Percentiles rank a stretch among this genome's conserved stretches.
These are phyloP conservation scores for Sminthopsis crassicaudata DNA, from an alignment of 2,113 vertebrate species.

Conservation along the genomic window DNA sequence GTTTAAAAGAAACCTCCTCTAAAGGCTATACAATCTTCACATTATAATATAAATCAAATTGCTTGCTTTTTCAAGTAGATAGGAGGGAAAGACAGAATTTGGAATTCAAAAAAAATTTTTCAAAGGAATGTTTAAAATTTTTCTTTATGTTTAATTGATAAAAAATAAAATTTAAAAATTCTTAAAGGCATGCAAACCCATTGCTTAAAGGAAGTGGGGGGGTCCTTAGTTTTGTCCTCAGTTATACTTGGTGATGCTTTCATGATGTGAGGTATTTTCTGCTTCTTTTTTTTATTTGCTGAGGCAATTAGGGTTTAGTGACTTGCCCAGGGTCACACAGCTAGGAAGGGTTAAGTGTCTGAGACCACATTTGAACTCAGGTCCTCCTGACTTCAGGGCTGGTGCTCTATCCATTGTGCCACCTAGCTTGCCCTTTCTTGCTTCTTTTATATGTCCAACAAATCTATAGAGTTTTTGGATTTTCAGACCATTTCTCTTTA, in stretches of 20 bases:
- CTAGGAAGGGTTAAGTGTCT: too few species aligned
- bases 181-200: conserved; percentile 4
- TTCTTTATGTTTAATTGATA: not conserved
- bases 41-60: not conserved
- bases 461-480: not conserved
- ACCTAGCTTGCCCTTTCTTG: too few species aligned
- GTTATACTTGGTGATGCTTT: not conserved
- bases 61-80: not conserved
- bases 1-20: not conserved
- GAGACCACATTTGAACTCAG: too few species aligned
- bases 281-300: not conserved
- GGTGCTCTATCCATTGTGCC: too few species aligned
- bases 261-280: not conserved
- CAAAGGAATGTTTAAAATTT: not conserved
- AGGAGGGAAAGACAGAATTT: not conserved
- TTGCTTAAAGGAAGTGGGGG: conserved; percentile 2
- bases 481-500: conserved; percentile 32
- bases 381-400: too few species aligned
- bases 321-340: too few species aligned
- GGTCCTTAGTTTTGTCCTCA: not conserved
- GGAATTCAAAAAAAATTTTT: not conserved
- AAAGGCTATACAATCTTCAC: not conserved
- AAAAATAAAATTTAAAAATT: not conserved
- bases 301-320: too few species aligned
- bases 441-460: not conserved